These are phyloP conservation scores for Rhadinocentrus ornatus DNA, from an alignment of 2,797 vertebrate genomes.

Conservation along the genomic window DNA sequence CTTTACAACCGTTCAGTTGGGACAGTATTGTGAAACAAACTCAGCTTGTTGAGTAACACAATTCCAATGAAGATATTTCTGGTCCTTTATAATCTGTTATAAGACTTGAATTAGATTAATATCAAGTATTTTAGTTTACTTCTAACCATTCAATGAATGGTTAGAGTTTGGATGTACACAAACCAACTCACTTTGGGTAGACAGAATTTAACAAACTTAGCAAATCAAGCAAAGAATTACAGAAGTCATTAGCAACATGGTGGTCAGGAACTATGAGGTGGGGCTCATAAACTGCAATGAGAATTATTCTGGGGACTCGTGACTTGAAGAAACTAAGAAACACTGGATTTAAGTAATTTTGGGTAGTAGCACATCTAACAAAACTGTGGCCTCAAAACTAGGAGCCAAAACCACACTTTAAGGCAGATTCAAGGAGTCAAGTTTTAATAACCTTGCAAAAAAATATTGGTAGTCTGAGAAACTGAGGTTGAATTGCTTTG, in stretches of 20 bases:
- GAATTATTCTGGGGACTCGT: too few species aligned
- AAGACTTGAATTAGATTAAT: background rate
- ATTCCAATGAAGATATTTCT: background rate
- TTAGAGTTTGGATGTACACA: background rate
- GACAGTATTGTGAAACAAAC: background rate
- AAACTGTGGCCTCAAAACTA: too few species aligned
- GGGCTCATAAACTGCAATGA: background rate
- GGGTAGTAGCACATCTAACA: too few species aligned
- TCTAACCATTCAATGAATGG: background rate
- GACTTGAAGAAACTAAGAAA: background rate
- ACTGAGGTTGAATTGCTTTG: background rate
- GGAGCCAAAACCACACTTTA: too few species aligned
- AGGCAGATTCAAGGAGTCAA: too few species aligned
- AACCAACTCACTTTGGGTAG: background rate
- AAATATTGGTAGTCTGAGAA: background rate
- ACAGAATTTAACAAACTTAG: background rate
- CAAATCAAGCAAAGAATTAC: background rate
- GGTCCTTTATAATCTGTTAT: background rate
- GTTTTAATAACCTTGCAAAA: background rate
- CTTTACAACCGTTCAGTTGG: background rate
- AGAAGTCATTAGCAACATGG: background rate
- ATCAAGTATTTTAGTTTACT: background rate
- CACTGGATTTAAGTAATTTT: background rate
- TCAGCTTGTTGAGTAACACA: background rate
- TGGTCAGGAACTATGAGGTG: background rate